Percentiles rank a stretch among this genome's conserved stretches.
Evolutionary conservation across 2,797 vertebrate species (phyloP).

Genomic region (Serranus cabrilla): DNA sequence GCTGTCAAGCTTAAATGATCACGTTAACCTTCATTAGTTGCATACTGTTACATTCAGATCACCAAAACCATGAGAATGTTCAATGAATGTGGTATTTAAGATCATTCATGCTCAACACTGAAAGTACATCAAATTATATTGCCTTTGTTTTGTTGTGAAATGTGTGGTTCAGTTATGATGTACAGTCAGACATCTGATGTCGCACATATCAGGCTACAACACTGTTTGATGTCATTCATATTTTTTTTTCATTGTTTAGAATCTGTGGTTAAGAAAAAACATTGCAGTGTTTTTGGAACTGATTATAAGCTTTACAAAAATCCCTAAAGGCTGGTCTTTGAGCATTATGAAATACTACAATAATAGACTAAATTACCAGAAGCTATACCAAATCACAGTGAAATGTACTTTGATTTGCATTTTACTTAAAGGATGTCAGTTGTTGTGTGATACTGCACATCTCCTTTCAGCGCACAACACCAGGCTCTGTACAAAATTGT

Average conservation of each 20-base stretch:
- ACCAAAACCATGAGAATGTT: too few species aligned
- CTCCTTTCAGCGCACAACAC: constrained; percentile 1
- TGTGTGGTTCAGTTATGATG: too few species aligned
- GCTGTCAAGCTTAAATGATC: too few species aligned
- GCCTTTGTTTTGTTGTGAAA: too few species aligned
- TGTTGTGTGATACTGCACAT: constrained; percentile 13
- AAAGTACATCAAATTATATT: too few species aligned
- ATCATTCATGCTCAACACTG: too few species aligned
- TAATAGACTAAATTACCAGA: background rate
- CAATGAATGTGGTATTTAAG: too few species aligned
- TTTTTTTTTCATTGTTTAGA: background rate
- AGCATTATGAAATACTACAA: background rate
- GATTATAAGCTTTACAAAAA: background rate
- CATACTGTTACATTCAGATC: too few species aligned
- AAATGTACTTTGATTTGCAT: background rate
- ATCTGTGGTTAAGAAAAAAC: constrained; percentile 1
- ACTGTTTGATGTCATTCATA: too few species aligned
- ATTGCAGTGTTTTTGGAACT: background rate
- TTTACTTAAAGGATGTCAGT: background rate
- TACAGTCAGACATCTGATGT: too few species aligned
- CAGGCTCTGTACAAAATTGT: constrained; percentile 8
- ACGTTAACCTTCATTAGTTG: too few species aligned
- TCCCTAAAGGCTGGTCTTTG: background rate
- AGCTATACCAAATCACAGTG: background rate
- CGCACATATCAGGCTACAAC: too few species aligned